phyloP scores from a whole-genome alignment of 2,113 vertebrate species.

The Bos indicus region DNA sequence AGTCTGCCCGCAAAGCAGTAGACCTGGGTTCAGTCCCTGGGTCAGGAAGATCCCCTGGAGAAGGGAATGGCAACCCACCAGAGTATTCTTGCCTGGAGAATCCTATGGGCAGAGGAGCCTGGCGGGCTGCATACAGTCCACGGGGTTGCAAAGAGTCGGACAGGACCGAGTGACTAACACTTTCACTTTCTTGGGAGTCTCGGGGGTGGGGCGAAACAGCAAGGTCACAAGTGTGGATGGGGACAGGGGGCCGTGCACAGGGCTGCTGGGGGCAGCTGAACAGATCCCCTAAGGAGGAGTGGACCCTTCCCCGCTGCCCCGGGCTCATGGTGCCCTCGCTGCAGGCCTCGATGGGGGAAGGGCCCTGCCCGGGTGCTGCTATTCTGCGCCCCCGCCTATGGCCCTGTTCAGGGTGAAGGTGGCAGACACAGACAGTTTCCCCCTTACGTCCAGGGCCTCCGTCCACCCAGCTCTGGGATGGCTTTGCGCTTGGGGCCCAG shows the following conservation, averaged over 20 bases:
- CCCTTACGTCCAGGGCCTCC: neutral
- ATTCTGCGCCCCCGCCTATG: accelerated
- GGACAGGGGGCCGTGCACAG: neutral
- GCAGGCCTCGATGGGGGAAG: neutral
- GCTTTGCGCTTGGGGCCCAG: neutral
- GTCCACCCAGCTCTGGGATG: neutral
- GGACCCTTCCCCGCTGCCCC: accelerated
- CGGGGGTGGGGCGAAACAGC: neutral
- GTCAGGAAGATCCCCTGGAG: neutral
- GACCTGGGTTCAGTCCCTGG: neutral
- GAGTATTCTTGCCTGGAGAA: neutral
- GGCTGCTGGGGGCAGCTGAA: neutral
- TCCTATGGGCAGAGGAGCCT: neutral
- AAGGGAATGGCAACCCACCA: neutral
- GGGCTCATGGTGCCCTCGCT: neutral
- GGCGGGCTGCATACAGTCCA: neutral
- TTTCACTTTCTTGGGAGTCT: neutral
- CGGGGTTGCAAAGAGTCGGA: neutral
- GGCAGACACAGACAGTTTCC: neutral
- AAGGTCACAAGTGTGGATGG: accelerated
- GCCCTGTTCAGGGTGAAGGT: no score
- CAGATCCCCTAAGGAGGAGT: neutral
- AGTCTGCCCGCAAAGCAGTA: neutral
- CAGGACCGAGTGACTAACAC: neutral
- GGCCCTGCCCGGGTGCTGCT: accelerated